These are phyloP conservation scores for Sminthopsis crassicaudata DNA, from an alignment of 2,113 vertebrate genomes.

Conservation along the genomic window DNA sequence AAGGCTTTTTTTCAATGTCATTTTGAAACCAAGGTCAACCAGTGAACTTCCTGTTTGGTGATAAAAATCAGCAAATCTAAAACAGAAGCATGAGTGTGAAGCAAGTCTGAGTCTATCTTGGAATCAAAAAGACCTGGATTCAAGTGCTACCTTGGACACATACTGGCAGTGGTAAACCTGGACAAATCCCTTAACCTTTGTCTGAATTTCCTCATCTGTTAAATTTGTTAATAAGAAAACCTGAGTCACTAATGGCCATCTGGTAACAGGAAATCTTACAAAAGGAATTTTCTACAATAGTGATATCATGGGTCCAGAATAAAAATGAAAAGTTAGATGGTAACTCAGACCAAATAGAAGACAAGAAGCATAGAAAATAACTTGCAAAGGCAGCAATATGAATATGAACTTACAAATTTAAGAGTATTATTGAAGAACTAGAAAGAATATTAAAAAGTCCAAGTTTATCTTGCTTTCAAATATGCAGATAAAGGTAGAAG, in stretches of 20 bases:
- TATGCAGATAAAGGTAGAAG: neutral
- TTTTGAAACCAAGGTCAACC: constrained; percentile 46
- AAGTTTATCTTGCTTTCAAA: neutral
- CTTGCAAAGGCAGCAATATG: neutral
- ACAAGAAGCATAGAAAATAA: neutral
- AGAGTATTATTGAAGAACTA: neutral
- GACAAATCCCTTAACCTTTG: neutral
- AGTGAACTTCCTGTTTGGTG: neutral
- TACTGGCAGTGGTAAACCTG: neutral
- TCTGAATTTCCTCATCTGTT: neutral
- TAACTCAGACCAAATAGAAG: neutral
- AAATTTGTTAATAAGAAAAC: neutral
- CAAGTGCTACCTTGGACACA: neutral
- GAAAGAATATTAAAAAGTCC: neutral
- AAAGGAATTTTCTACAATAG: neutral
- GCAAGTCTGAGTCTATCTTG: neutral
- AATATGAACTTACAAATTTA: neutral
- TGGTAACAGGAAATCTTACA: neutral
- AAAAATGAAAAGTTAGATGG: neutral
- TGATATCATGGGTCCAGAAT: neutral
- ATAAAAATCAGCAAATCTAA: neutral
- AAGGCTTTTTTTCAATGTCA: constrained; percentile 18
- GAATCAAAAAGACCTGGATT: neutral
- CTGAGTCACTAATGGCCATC: neutral
- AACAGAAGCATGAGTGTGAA: neutral